These are phyloP conservation scores for Bombycilla garrulus DNA, from an alignment of 2,113 vertebrate genomes.

Conservation along the genomic window DNA sequence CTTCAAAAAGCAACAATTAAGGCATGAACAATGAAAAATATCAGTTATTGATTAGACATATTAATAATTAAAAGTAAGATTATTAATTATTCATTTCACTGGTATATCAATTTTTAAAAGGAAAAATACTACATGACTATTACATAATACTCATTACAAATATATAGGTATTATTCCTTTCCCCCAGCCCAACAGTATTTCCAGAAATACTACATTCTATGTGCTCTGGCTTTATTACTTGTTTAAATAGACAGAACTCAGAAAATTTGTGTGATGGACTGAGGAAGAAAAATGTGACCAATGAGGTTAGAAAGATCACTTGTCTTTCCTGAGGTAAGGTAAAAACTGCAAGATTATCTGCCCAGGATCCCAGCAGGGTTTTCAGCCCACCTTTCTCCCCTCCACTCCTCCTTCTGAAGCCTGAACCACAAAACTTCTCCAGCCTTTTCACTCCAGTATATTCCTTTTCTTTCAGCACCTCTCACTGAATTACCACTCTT, in stretches of 20 bases:
- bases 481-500: neutral
- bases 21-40: neutral
- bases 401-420: neutral
- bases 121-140: neutral
- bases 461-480: neutral
- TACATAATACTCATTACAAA: neutral
- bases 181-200: neutral
- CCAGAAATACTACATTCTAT: neutral
- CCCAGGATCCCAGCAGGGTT: neutral
- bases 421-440: neutral
- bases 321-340: neutral
- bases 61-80: neutral
- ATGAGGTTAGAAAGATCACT: neutral
- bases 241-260: neutral
- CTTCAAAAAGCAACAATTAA: neutral
- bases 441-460: neutral
- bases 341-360: neutral
- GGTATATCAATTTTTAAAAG: neutral
- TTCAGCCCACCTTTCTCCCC: neutral
- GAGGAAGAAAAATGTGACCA: neutral
- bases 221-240: neutral
- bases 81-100: neutral
- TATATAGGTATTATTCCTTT: neutral
- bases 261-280: neutral
- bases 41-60: neutral